phyloP scores from a whole-genome alignment of 1,140 invertebrate species.

The Papilio xuthus region DNA sequence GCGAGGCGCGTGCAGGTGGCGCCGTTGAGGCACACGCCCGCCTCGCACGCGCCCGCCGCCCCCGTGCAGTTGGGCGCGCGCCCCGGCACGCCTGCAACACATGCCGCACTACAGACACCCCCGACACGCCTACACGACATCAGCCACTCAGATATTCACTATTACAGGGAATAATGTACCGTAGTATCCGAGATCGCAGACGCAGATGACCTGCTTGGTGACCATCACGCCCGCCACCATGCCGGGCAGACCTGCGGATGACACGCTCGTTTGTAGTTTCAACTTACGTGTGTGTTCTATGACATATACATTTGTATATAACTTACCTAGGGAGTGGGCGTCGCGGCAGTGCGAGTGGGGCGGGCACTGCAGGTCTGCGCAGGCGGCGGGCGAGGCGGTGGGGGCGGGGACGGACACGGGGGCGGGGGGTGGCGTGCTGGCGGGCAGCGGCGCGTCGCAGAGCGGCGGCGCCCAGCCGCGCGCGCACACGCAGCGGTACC shows the following conservation, averaged over 20 bases:
- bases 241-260: conserved; percentile 51
- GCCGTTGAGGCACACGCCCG: conserved; percentile 81
- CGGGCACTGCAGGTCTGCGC: conserved; percentile 81
- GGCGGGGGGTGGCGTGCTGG: conserved; percentile 82
- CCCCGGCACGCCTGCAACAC: conserved; percentile 86
- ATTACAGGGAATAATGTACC: conserved; percentile 79
- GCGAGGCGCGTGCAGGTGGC: conserved; percentile 81
- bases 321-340: conserved; percentile 8
- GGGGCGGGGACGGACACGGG: conserved; percentile 38
- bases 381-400: conserved; percentile 54
- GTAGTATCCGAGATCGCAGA: conserved; percentile 87
- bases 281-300: too few relatives aligned
- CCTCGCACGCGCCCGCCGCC: conserved; percentile 84
- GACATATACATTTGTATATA: too few relatives aligned
- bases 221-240: conserved; percentile 61
- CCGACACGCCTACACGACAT: too few relatives aligned
- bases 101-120: conserved; percentile 33
- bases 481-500: conserved; percentile 88
- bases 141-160: too few relatives aligned
- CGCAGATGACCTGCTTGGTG: conserved; percentile 79
- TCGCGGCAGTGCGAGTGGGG: conserved; percentile 71
- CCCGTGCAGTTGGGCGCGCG: conserved; percentile 85
- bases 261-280: too few relatives aligned
- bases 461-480: conserved; percentile 89
- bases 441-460: conserved; percentile 84